phyloP scores from a whole-genome alignment of 2,113 vertebrate genomes.

The Rynchops niger region DNA sequence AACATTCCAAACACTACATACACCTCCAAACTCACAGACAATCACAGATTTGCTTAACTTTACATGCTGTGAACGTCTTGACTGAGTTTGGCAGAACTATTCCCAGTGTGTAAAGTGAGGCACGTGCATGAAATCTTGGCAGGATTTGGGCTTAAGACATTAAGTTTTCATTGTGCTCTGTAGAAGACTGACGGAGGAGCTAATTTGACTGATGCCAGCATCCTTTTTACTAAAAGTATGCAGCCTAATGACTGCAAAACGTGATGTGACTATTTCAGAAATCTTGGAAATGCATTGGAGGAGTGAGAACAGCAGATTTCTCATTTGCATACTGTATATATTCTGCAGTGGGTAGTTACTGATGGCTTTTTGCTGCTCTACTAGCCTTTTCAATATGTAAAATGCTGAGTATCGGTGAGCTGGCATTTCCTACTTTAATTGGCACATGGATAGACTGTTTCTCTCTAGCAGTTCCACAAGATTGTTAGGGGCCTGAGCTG shows the following conservation, averaged over 20 bases:
- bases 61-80: not conserved
- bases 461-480: not conserved
- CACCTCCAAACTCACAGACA: not conserved
- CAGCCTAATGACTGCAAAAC: not conserved
- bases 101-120: not conserved
- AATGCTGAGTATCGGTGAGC: not conserved
- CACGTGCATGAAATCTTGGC: not conserved
- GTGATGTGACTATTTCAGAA: not conserved
- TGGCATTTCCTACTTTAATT: constrained; percentile 34
- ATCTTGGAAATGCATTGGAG: not conserved
- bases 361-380: constrained; percentile 28
- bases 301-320: constrained; percentile 8
- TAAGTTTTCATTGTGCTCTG: not conserved
- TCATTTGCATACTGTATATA: not conserved
- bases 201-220: not conserved
- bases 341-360: not conserved
- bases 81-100: not conserved
- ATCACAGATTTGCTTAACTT: not conserved
- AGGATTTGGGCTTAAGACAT: not conserved
- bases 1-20: not conserved
- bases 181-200: not conserved
- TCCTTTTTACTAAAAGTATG: not conserved
- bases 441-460: not conserved
- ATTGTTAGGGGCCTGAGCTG: not conserved
- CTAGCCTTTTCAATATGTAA: constrained; percentile 14